A percentile compares a stretch with the other conserved stretches of the same genome.
These are phyloP conservation scores for Clamator glandarius DNA, from an alignment of 2,797 vertebrate species.

Conservation along the genomic window DNA sequence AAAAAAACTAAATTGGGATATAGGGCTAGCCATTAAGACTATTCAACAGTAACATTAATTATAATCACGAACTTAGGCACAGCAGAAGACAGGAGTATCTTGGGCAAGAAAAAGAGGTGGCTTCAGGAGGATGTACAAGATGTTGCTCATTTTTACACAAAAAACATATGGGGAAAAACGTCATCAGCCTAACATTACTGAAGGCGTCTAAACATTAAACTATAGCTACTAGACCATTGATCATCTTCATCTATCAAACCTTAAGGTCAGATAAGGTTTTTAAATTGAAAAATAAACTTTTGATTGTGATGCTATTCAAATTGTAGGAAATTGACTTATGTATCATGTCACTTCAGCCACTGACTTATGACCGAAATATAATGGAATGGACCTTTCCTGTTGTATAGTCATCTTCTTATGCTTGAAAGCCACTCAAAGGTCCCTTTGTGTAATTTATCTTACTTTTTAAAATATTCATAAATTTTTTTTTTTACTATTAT, in stretches of 20 bases:
- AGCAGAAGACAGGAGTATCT: neutral
- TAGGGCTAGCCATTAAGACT: neutral
- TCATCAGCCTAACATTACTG: neutral
- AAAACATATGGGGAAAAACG: neutral
- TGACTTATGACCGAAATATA: neutral
- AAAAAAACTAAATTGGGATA: neutral
- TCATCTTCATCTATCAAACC: neutral
- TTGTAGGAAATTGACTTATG: neutral
- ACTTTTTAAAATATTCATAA: neutral
- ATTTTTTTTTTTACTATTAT: neutral
- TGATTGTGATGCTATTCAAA: neutral
- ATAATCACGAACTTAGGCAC: neutral
- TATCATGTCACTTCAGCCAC: neutral
- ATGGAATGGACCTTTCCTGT: neutral
- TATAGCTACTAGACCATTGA: neutral
- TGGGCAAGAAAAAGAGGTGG: neutral
- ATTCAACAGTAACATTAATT: neutral
- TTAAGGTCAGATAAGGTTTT: neutral
- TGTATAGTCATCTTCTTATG: neutral
- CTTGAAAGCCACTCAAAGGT: neutral
- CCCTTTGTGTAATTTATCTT: neutral
- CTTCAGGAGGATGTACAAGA: neutral
- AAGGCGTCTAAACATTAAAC: neutral
- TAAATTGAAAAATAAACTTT: neutral
- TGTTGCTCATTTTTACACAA: neutral